Evolutionary conservation across 2,888 invertebrate species (phyloP), one percentile per base, ranked within the genome.

Genomic region (Exephanes ischioxanthus): DNA sequence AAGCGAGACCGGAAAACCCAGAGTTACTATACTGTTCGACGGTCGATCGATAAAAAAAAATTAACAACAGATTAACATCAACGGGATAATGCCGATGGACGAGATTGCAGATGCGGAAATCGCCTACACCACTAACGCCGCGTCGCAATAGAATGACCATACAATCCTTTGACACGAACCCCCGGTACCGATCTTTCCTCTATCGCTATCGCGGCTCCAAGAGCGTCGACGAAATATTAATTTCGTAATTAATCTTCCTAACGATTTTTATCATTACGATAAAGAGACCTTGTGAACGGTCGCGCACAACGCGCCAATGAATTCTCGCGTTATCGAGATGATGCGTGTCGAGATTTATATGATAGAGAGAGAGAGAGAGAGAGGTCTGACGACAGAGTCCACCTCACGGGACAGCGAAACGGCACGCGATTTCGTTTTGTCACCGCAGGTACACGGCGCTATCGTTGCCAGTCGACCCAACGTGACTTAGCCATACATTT

Each of bases 31-130:
- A n/a, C 63, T 45, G 51, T 53, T 61, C 37, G 16, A 61, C 11
- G 16, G 33, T 77, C 61, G 72, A 73, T 81, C 30, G 68, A 80
- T 30, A 30, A 33, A 45, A 0, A 14, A 58, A 48, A 55, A 37
- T 30, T 66, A 53, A 58, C 2, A 9, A 26, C 11, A 37, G 84
- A 81, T 81, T 19, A 71, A 75, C 79, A 76, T 82, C 9, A 26
- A 26, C 53, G 80, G 77, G 48, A 63, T 41, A 33, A 67, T 67
- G 41, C 48, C 58, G 75, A 76, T 80, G 70, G 76, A 30, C 45
- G 45, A 45, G 58, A 58, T 58, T 58, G 11, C 11, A 14, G 26
- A 58, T 58, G 26, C 58, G 58, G 26, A 26, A 58, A 48, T 48
- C 45, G 16, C 45, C 14, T 4, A 2, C 45, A 16, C 2, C 41